phyloP scores from a whole-genome alignment of 2,797 vertebrate genomes.

The Craterocephalus amniculus region DNA sequence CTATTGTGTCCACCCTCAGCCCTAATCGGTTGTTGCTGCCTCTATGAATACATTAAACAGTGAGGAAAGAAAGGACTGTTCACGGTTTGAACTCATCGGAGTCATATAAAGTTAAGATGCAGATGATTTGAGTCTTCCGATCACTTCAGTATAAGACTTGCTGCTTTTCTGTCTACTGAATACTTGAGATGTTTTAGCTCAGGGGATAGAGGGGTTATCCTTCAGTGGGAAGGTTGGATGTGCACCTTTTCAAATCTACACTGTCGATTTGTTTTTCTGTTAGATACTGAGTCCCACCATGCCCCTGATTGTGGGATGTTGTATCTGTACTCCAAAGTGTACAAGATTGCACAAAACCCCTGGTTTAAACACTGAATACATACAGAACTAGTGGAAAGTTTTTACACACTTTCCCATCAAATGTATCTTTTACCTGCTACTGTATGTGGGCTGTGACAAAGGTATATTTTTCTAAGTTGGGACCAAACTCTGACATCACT shows the following conservation, averaged over 20 bases:
- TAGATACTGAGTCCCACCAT: neutral
- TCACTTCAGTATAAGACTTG: neutral
- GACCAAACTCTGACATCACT: too few relatives aligned
- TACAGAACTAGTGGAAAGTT: neutral
- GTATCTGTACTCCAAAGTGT: neutral
- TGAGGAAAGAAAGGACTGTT: too few relatives aligned
- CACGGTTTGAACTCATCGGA: neutral
- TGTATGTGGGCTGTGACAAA: neutral
- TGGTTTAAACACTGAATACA: neutral
- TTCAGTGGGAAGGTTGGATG: neutral
- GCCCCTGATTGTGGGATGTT: too few relatives aligned
- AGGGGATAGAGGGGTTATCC: neutral
- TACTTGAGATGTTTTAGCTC: neutral
- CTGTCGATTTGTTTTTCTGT: neutral
- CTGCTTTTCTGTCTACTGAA: neutral
- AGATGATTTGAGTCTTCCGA: neutral
- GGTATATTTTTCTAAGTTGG: too few relatives aligned
- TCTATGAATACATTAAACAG: too few relatives aligned
- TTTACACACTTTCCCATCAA: too few relatives aligned
- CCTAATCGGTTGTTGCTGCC: too few relatives aligned
- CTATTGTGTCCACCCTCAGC: constrained; percentile 51
- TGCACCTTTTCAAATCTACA: too few relatives aligned
- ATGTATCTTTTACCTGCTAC: too few relatives aligned
- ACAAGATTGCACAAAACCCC: neutral
- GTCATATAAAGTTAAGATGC: neutral